phyloP scores from a whole-genome alignment of 2,113 vertebrate species.

The Actenoides lindsayi region DNA sequence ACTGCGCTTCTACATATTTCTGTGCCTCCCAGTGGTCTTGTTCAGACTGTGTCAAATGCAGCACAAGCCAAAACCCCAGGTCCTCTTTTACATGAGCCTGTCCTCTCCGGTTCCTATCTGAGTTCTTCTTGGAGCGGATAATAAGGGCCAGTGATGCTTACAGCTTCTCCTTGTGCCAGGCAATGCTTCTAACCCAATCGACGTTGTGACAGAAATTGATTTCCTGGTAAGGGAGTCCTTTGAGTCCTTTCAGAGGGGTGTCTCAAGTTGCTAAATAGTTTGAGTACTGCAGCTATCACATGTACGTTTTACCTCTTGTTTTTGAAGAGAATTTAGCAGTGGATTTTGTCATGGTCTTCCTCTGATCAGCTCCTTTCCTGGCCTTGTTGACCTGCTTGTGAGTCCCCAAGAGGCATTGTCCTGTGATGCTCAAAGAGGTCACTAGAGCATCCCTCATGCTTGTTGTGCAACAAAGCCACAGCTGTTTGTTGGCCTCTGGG shows the following conservation, averaged over 20 bases:
- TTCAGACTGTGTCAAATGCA: neutral
- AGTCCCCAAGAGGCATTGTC: neutral
- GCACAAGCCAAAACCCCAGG: neutral
- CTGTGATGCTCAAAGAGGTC: neutral
- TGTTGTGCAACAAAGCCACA: constrained; percentile 35
- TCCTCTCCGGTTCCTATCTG: neutral
- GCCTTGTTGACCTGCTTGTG: neutral
- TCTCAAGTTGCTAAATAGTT: neutral
- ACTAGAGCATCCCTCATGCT: neutral
- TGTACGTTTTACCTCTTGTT: neutral
- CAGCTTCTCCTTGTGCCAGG: neutral
- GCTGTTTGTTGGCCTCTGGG: constrained; percentile 38
- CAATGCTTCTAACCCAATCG: neutral
- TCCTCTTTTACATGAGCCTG: neutral
- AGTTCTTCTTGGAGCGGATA: neutral
- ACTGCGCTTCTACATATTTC: rapidly evolving
- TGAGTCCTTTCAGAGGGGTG: neutral
- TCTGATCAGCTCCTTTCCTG: neutral
- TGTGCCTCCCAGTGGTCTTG: neutral
- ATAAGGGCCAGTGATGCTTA: neutral
- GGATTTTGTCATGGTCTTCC: neutral
- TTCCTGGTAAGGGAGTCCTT: neutral
- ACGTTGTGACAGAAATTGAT: neutral
- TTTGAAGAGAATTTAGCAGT: neutral
- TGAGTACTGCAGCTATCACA: neutral